Conservation (phyloP, 2,888 invertebrate genomes). For the Philereme transversata region DNA sequence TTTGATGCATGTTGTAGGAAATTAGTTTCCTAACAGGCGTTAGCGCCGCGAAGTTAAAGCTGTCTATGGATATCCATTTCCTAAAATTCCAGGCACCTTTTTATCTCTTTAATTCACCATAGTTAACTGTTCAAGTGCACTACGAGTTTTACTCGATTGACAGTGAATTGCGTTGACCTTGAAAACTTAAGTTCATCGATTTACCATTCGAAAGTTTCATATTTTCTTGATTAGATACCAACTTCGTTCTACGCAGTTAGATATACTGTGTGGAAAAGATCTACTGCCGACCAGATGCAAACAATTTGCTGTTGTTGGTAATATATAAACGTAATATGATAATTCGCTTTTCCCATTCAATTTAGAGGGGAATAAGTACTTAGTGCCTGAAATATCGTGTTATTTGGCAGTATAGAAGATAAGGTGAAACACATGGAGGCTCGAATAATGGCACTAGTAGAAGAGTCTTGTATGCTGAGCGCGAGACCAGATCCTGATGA, state of each 20-base stretch:
- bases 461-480: conserved; percentile 90
- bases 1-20: too few species aligned
- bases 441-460: conserved; percentile 94
- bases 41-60: too few species aligned
- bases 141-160: too few species aligned
- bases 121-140: too few species aligned
- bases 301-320: conserved; percentile 2
- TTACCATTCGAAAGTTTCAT: background rate
- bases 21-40: too few species aligned
- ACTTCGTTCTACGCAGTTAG: background rate
- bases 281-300: background rate
- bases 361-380: background rate
- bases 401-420: conserved; percentile 90
- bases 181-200: conserved; percentile 11
- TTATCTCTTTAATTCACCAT: too few species aligned
- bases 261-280: background rate
- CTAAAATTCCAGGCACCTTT: too few species aligned
- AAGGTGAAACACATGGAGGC: conserved; percentile 94
- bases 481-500: conserved; percentile 64
- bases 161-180: background rate
- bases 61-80: too few species aligned
- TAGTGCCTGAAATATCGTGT: background rate
- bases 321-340: too few species aligned
- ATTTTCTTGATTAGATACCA: background rate
- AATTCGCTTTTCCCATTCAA: too few species aligned